Percentiles rank a stretch among this genome's conserved stretches.
phyloP scores from a whole-genome alignment of 2,113 vertebrate species.

The human (Homo sapiens) region DNA sequence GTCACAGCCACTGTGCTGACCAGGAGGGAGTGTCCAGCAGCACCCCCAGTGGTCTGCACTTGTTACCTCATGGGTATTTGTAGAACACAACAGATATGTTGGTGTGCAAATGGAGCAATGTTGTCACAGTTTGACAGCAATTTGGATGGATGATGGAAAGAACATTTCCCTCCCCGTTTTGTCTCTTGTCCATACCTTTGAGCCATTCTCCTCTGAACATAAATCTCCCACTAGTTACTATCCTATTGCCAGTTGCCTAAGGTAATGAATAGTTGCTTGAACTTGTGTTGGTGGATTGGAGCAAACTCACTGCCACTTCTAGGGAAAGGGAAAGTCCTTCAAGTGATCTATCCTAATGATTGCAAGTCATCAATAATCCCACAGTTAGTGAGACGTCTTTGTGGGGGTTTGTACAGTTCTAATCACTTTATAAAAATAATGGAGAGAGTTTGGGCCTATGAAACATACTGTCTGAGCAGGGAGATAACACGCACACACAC shows the following conservation, averaged over 20 bases:
- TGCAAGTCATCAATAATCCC: neutral
- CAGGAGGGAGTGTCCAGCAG: neutral
- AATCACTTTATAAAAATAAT: neutral
- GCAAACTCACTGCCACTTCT: neutral
- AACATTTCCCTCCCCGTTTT: neutral
- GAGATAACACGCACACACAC: neutral
- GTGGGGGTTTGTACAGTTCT: neutral
- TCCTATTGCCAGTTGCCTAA: neutral
- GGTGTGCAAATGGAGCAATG: no score
- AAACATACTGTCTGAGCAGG: neutral
- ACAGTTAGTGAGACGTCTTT: neutral
- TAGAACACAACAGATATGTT: neutral
- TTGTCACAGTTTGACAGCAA: neutral
- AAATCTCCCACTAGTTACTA: neutral
- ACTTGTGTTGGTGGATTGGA: neutral
- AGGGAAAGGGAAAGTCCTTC: neutral
- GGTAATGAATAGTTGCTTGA: neutral
- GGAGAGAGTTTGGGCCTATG: neutral
- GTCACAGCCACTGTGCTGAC: rapidly evolving
- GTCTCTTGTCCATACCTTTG: neutral
- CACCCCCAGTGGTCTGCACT: neutral
- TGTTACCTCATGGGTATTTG: no score
- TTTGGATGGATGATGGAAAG: neutral
- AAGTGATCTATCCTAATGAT: neutral
- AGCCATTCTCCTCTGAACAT: neutral